Conservation (phyloP, 1,140 invertebrate species). For the Monomorium pharaonis region DNA sequence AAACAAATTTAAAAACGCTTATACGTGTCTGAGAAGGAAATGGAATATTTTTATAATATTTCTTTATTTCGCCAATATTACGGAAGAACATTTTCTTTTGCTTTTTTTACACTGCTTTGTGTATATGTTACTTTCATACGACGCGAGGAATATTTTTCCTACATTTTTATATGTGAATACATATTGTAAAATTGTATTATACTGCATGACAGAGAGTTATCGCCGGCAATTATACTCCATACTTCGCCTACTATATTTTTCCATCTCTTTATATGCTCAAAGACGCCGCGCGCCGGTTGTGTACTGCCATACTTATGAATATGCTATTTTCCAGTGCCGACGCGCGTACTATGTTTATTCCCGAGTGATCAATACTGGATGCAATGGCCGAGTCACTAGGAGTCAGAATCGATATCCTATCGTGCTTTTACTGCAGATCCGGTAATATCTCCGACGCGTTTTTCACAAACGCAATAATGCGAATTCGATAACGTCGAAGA, state of each 20-base stretch:
- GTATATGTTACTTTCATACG: not conserved
- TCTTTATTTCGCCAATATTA: not conserved
- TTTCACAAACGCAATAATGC: slow-evolving; percentile 41
- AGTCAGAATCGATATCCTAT: slow-evolving; percentile 47
- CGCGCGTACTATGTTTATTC: slow-evolving; percentile 37
- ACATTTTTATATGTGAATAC: not conserved
- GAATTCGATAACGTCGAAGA: slow-evolving; percentile 47
- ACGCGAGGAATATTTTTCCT: not conserved
- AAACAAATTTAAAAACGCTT: not conserved
- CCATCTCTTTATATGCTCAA: slow-evolving; percentile 19
- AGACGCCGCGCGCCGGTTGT: slow-evolving; percentile 32
- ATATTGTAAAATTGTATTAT: not conserved
- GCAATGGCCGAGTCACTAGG: slow-evolving; percentile 33
- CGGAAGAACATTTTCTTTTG: not conserved
- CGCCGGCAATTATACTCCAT: slow-evolving; percentile 5
- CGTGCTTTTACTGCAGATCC: slow-evolving; percentile 34
- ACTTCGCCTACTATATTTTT: slow-evolving; percentile 18
- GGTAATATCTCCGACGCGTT: slow-evolving; percentile 15
- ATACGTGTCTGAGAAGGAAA: not conserved
- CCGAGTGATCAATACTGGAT: slow-evolving; percentile 52
- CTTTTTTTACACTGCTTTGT: not conserved
- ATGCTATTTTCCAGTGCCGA: slow-evolving; percentile 54
- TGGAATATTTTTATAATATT: not conserved
- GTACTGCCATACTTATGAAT: slow-evolving; percentile 46
- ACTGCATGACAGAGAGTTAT: slow-evolving; percentile 5